A percentile compares a stretch with the other conserved stretches of the same genome.
Conservation (phyloP, 2,888 invertebrate genomes). For the Scaptomyza parva region DNA sequence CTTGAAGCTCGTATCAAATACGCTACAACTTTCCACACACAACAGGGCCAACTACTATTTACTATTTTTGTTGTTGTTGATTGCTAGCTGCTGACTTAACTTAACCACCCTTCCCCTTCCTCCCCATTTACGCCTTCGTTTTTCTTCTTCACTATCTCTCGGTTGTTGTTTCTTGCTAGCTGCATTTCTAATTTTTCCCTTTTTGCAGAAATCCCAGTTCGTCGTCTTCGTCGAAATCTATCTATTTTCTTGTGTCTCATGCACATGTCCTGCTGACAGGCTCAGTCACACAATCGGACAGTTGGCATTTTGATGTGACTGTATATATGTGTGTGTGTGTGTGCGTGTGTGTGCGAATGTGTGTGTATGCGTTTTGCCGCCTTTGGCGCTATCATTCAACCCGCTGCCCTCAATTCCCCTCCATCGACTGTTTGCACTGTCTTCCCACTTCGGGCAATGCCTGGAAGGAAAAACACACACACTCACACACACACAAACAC, state of each 20-base stretch:
- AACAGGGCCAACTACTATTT: slow-evolving; percentile 57
- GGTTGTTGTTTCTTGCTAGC: slow-evolving; percentile 26
- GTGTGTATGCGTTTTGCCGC: slow-evolving; percentile 60
- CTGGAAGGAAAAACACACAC: slow-evolving; percentile 1
- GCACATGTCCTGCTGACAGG: slow-evolving; percentile 76
- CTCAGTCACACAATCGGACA: slow-evolving; percentile 74
- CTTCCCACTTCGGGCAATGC: slow-evolving; percentile 23
- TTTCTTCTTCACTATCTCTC: background rate
- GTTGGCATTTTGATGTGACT: slow-evolving; percentile 73
- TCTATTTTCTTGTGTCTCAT: slow-evolving; percentile 67
- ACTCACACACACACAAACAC: background rate
- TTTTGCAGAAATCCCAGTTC: slow-evolving; percentile 46
- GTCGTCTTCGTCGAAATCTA: slow-evolving; percentile 65
- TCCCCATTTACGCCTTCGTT: accelerated
- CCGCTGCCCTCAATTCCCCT: background rate
- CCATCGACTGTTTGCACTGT: slow-evolving; percentile 42
- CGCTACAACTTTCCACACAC: slow-evolving; percentile 55
- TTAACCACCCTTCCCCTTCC: background rate
- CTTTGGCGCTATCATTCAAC: slow-evolving; percentile 47
- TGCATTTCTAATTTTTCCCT: slow-evolving; percentile 51
- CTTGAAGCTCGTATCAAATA: slow-evolving; percentile 55
- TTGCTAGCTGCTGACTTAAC: slow-evolving; percentile 33
- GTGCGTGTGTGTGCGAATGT: slow-evolving; percentile 12
- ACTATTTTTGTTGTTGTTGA: slow-evolving; percentile 44
- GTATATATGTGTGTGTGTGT: slow-evolving; percentile 15